These are phyloP conservation scores for Sympetrum striolatum DNA, from an alignment of 2,888 invertebrate genomes.

Conservation along the genomic window DNA sequence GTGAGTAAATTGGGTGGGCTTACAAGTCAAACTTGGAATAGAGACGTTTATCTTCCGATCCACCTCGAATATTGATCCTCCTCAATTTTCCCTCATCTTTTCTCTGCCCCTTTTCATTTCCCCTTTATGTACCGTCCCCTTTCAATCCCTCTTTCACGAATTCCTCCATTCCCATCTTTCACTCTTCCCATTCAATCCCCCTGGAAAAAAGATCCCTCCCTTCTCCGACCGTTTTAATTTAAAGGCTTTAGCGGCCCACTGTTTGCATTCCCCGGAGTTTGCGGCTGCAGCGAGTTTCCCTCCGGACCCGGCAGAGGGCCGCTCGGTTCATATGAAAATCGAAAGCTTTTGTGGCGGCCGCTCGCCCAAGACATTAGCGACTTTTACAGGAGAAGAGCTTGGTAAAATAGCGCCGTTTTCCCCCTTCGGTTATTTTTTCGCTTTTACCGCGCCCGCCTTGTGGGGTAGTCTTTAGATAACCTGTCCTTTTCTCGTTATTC, in stretches of 20 bases:
- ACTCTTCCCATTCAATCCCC: not conserved
- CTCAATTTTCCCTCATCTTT: not conserved
- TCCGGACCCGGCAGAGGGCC: not conserved
- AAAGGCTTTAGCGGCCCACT: not conserved
- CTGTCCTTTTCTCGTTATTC: not conserved
- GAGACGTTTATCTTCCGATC: not conserved
- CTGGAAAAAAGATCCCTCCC: not conserved
- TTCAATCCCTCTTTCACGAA: not conserved
- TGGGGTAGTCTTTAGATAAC: not conserved
- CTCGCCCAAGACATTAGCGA: not conserved
- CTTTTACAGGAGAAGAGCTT: not conserved
- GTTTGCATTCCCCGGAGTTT: not conserved
- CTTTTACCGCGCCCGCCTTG: not conserved
- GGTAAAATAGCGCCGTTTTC: not conserved
- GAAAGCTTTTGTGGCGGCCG: not conserved
- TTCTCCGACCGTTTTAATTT: not conserved
- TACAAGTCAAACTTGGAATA: not conserved
- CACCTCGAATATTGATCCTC: not conserved
- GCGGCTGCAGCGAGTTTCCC: not conserved
- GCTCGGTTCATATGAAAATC: not conserved
- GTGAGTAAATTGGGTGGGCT: not conserved
- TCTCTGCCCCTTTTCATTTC: not conserved
- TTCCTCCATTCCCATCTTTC: not conserved
- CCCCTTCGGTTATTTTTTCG: not conserved
- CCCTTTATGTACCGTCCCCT: not conserved